phyloP scores from a whole-genome alignment of 53 echinoderm and acorn worm genomes.

The Glandiceps talaboti region DNA sequence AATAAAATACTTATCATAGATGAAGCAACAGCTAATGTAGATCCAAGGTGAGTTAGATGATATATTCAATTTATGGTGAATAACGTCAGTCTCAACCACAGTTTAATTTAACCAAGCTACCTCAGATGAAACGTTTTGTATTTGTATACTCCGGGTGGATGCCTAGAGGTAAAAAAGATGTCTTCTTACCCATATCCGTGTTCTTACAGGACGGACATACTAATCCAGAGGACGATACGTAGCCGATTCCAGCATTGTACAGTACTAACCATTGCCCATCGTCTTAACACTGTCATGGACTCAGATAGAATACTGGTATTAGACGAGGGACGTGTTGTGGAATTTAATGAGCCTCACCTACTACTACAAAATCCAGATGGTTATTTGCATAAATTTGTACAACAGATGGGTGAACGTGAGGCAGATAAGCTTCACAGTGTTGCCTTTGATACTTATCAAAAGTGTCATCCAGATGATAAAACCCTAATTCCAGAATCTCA shows the following conservation, averaged over 20 bases:
- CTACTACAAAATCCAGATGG: constrained; percentile 65
- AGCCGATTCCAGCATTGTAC: constrained; percentile 36
- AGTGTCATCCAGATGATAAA: constrained; percentile 26
- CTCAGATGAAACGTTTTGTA: too few relatives aligned
- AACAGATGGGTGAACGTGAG: constrained; percentile 56
- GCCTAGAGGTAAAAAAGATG: too few relatives aligned
- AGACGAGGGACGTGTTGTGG: constrained; percentile 41
- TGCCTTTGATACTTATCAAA: constrained; percentile 47
- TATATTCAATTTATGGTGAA: too few relatives aligned
- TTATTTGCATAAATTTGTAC: constrained; percentile 40
- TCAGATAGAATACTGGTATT: constrained; percentile 78
- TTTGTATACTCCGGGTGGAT: too few relatives aligned
- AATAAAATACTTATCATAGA: not conserved
- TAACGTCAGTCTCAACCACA: too few relatives aligned
- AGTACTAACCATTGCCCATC: constrained; percentile 32
- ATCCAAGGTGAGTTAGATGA: not conserved
- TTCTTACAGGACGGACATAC: constrained; percentile 57
- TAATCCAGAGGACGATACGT: constrained; percentile 51
- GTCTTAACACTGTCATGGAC: constrained; percentile 93
- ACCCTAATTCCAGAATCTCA: constrained; percentile 4
- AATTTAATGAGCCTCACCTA: constrained; percentile 64
- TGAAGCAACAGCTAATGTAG: not conserved
- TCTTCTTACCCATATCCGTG: too few relatives aligned
- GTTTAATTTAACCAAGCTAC: too few relatives aligned
- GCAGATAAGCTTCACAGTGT: constrained; percentile 41